Base-by-base conservation (phyloP, 2,888 invertebrate genomes). In the Drosophila rellima region DNA sequence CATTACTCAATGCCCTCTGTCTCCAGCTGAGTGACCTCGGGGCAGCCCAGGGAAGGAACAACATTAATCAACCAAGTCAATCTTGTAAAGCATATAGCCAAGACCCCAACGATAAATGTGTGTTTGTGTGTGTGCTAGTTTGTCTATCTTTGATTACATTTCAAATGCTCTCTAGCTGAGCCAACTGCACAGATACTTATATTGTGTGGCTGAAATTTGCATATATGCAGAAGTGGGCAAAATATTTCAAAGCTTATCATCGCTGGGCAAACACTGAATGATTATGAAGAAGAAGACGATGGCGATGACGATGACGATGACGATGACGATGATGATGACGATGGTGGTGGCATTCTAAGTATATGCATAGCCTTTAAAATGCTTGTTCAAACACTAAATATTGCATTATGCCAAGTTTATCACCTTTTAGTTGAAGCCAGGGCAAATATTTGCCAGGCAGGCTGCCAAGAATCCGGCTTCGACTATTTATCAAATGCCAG, bases 381-480 rank as follows among this genome's bases (percentile, higher is more conserved):
- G 84, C 59, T 66, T 70, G 44, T 56, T 67, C 70, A 74, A 82
- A 78, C 85, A 78, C 72, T 78, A 75, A 82, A 85, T 84, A 80
- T 78, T 75, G 70, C 80, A 82, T 82, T 85, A 80, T 85, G 83
- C 68, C 76, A 76, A 73, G 83, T 80, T 82, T 73, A 82, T 78
- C 85, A 82, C 82, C 80, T 82, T 82, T 82, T 73, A 85, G 82
- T 72, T 64, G 63, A 75, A 63, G 67, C 63, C 70, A 47, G 56
- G 17, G 68, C 60, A 76, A 82, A 86, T 86, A 86, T 82, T 80
- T 78, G 63, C 51, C 51, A 52, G 52, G 73, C 70, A 69, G 59
- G 15, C 33, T 64, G 73, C 73, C 69, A 76, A 73, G 69, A 67
- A 71, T 56, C 59, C 66, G 61, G n/a, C 67, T 42, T 61, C 33